phyloP scores from a whole-genome alignment of 1,140 invertebrate genomes.

The Diabrotica virgifera region DNA sequence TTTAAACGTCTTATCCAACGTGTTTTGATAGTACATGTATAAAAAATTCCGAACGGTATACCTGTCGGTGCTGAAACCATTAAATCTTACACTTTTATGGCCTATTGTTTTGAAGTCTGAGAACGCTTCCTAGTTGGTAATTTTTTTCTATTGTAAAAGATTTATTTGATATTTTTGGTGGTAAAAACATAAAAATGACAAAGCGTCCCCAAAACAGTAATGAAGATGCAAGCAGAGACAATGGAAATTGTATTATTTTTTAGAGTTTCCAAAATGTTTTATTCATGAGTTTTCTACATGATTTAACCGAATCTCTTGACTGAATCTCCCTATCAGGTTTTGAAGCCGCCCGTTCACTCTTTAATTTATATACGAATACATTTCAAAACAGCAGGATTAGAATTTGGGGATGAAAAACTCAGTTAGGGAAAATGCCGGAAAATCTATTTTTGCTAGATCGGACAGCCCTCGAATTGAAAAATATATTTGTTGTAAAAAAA shows the following conservation, averaged over 20 bases:
- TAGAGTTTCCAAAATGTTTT: background rate
- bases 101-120: background rate
- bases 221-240: constrained; percentile 1
- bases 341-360: background rate
- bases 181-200: constrained; percentile 1
- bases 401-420: no score
- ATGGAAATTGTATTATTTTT: background rate
- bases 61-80: no score
- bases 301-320: background rate
- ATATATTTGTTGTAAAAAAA: no score
- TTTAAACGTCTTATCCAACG: no score
- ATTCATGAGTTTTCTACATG: background rate
- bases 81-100: no score
- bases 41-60: no score
- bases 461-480: no score
- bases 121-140: background rate
- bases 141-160: background rate
- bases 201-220: background rate
- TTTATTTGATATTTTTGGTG: background rate
- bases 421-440: no score
- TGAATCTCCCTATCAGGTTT: background rate
- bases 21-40: no score
- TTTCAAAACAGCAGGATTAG: background rate
- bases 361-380: constrained; percentile 1
- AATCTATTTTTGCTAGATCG: no score